Evolutionary conservation across 2,888 invertebrate species (phyloP), one percentile per base, ranked within the genome.

Genomic region (Peribatodes rhomboidaria): DNA sequence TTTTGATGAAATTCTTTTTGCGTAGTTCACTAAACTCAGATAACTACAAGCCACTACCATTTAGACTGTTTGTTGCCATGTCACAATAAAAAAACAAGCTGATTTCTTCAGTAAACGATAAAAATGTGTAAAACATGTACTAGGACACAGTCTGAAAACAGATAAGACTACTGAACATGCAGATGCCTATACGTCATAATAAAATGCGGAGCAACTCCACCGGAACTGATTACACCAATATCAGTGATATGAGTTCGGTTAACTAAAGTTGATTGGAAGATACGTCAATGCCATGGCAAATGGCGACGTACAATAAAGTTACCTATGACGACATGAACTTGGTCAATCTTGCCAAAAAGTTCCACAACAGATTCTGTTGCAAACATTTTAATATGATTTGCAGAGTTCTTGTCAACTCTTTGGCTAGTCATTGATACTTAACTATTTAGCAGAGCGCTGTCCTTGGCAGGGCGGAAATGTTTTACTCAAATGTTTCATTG

Each of bases 1-100:
- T 58, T 70, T 71, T 76, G 78, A 57, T 75, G 74, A 77, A 79
- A 78, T 76, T 61, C 31, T 68, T 76, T 76, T 74, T 80, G 77
- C 81, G 81, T 75, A 76, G 70, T 74, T 70, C 14, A 46, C 35
- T 37, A 44, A 35, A 27, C n/a, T 31, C n/a, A 54, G 67, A 69
- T 69, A 66, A 49, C 39, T 65, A 58, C 13, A 20, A n/a, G 13
- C 42, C 1, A 8, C 14, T n/a, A 27, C 7, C 18, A 16, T 9
- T 0, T 18, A 9, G 14, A 13, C 33, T 18, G n/a, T 60, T 13
- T 63, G 10, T 33, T n/a, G 46, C 63, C 20, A 22, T 63, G 22
- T 47, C 57, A 8, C 33, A 41, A 39, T 50, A 20, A 50, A 37
- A 16, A 49, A 35, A 37, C 13, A 8, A 18, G n/a, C 18, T 18